phyloP scores from a whole-genome alignment of 2,888 invertebrate genomes.

The Steinernema carpocapsae region DNA sequence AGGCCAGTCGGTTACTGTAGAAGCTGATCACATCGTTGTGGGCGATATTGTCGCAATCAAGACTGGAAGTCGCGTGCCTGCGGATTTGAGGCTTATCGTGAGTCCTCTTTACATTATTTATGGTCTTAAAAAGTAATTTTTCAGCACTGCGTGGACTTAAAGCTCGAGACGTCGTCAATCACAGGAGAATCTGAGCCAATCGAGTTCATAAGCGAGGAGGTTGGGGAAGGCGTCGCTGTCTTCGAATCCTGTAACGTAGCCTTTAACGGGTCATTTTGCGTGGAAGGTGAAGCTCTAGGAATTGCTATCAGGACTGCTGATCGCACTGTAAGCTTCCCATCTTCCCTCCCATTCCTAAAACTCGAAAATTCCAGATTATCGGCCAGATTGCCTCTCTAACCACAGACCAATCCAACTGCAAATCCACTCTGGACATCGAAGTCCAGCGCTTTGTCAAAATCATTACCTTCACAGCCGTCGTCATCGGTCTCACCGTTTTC shows the following conservation, averaged over 20 bases:
- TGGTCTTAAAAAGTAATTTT: conserved; percentile 15
- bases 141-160: conserved; percentile 51
- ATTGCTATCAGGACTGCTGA: conserved; percentile 56
- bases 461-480: conserved; percentile 55
- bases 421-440: conserved; percentile 52
- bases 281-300: conserved; percentile 61
- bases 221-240: conserved; percentile 39
- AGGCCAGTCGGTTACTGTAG: conserved; percentile 46
- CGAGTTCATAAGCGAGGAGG: conserved; percentile 37
- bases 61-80: conserved; percentile 57
- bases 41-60: conserved; percentile 60
- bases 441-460: conserved; percentile 57
- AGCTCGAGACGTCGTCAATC: conserved; percentile 58
- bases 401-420: conserved; percentile 50
- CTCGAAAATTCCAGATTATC: conserved; percentile 44
- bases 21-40: conserved; percentile 58
- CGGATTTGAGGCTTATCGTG: conserved; percentile 53
- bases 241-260: conserved; percentile 54
- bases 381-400: conserved; percentile 61
- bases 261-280: conserved; percentile 48
- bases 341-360: not conserved
- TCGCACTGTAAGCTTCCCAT: conserved; percentile 43
- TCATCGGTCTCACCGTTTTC: conserved; percentile 53
- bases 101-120: conserved; percentile 16
- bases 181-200: conserved; percentile 39